Percentiles rank a stretch among this genome's conserved stretches.
These are phyloP conservation scores for Orycteropus afer DNA, from an alignment of 2,113 vertebrate species.

Conservation along the genomic window DNA sequence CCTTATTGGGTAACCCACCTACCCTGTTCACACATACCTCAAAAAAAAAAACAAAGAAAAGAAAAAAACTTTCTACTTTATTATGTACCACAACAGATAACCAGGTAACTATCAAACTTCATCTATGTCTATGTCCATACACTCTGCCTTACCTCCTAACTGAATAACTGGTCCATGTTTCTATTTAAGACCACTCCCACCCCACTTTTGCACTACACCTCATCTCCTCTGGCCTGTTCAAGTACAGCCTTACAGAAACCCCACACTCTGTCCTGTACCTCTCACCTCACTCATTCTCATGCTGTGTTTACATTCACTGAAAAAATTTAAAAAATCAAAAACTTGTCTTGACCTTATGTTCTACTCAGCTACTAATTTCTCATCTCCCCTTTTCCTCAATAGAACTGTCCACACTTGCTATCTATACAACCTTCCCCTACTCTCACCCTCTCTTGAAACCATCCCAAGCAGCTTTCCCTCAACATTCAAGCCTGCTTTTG, in stretches of 20 bases:
- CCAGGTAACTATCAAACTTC: neutral
- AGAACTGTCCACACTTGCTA: neutral
- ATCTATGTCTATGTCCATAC: neutral
- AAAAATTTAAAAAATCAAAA: neutral
- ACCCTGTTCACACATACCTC: neutral
- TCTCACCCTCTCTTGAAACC: neutral
- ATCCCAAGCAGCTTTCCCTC: neutral
- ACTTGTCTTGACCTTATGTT: neutral
- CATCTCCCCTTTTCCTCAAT: neutral
- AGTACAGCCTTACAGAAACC: neutral
- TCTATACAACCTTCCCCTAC: neutral
- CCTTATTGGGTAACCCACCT: too few relatives aligned
- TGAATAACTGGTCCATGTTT: too few relatives aligned
- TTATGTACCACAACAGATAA: neutral
- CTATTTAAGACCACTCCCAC: accelerated
- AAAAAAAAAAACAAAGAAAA: too few relatives aligned
- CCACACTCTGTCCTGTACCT: accelerated
- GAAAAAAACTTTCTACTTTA: neutral
- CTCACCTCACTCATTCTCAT: neutral
- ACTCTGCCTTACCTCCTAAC: neutral
- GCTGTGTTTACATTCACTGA: neutral
- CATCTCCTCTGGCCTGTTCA: neutral
- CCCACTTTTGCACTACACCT: neutral
- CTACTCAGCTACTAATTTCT: neutral
- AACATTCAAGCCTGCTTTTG: neutral